These are phyloP conservation scores for Bacillus rossius DNA, from an alignment of 1,140 invertebrate genomes.

Conservation along the genomic window DNA sequence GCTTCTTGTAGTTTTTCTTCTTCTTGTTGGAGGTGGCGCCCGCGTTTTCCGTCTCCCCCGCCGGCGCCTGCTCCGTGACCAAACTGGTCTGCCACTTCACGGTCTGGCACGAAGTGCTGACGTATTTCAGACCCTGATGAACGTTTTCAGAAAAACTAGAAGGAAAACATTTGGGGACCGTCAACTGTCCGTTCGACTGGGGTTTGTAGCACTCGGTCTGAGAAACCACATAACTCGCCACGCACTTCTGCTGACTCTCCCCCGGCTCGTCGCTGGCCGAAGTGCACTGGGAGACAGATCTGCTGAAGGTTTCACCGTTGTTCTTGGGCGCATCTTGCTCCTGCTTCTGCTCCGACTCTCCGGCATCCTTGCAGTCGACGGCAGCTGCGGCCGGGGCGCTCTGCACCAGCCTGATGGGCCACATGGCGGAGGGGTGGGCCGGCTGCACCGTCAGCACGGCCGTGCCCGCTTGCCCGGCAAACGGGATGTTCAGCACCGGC, in stretches of 20 bases:
- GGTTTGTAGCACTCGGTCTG: neutral
- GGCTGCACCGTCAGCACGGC: slow-evolving; percentile 7
- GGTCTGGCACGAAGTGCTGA: neutral
- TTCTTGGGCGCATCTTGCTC: neutral
- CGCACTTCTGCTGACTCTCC: neutral
- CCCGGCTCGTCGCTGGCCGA: slow-evolving; percentile 4
- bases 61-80: neutral
- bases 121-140: neutral
- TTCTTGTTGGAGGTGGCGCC: neutral
- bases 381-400: slow-evolving; percentile 4
- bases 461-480: neutral
- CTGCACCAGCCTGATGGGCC: slow-evolving; percentile 9
- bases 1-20: slow-evolving; percentile 3
- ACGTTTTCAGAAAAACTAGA: neutral
- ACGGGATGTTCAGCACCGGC: slow-evolving; percentile 4
- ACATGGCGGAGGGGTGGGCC: neutral
- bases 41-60: neutral
- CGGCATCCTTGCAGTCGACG: neutral
- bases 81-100: neutral
- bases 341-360: neutral
- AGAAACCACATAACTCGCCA: too few species aligned
- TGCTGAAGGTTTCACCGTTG: neutral
- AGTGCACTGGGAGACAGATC: neutral
- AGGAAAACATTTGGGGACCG: slow-evolving; percentile 3
- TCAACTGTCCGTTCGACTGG: neutral